phyloP scores from a whole-genome alignment of 2,113 vertebrate species.

The Hemichromis elongatus region DNA sequence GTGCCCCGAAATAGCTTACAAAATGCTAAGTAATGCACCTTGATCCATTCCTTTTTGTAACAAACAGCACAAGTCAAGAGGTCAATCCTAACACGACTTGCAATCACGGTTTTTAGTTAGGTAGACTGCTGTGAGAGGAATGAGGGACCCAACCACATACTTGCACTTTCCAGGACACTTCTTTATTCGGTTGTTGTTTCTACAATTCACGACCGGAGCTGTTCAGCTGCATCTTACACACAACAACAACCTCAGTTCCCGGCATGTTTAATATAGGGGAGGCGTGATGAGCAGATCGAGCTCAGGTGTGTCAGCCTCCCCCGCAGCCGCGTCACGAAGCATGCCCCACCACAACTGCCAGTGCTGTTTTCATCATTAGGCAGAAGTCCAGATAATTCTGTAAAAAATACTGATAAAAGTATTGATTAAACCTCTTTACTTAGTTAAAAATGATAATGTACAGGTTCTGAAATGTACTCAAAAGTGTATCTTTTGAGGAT shows the following conservation, averaged over 20 bases:
- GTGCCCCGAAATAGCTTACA: neutral
- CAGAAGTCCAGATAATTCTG: neutral
- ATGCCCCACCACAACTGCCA: neutral
- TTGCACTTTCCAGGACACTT: neutral
- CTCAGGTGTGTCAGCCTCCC: neutral
- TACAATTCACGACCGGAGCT: accelerated
- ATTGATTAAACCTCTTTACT: neutral
- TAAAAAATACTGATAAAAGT: neutral
- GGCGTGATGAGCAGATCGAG: neutral
- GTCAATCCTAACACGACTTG: neutral
- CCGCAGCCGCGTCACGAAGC: accelerated
- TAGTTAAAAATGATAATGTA: neutral
- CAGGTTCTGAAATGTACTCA: neutral
- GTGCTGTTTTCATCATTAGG: neutral
- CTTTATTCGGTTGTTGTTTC: neutral
- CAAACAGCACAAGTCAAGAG: neutral
- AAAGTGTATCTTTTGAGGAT: neutral
- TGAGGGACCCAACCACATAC: neutral
- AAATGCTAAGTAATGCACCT: neutral
- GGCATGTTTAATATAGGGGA: neutral
- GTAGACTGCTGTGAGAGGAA: neutral
- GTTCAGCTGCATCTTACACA: neutral
- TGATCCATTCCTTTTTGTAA: neutral
- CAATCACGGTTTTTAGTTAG: neutral
- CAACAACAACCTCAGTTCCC: neutral